Base-by-base conservation (phyloP, 2,888 invertebrate species). In the Eristalinus sepulchralis region DNA sequence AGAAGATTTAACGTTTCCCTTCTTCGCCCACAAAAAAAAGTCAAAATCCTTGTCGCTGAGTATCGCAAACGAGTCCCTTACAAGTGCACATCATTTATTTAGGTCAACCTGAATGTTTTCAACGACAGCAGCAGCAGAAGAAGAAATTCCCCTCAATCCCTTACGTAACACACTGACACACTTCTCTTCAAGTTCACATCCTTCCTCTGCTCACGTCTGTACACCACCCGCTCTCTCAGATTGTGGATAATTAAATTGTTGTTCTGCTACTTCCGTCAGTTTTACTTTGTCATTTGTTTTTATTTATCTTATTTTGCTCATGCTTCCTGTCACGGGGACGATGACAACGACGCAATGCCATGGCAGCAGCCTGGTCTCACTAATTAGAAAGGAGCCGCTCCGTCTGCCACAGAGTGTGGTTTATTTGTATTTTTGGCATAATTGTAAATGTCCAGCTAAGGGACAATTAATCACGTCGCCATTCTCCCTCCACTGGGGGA, bases 371-470 rank as follows among this genome's bases (percentile, higher is more conserved):
- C 76, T 71, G 71, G 67, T 33, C 71, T 68, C 67, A 22, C 75
- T 80, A 84, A 84, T 85, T 85, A 82, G 60, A 63, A 47, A 47
- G 47, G 47, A 47, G 47, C 17, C 47, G 47, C 17, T 47, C 17
- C 47, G 47, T 47, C 47, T 47, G 47, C 47, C 47, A 47, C 47
- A 47, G 47, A 47, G 47, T 47, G 47, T 17, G 47, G 47, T 47
- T 47, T 55, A 11, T 64, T 79, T 79, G 60, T 66, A 57, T 66
- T 59, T 79, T 76, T 81, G 77, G 77, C 72, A 77, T 70, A 85
- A 85, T 85, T 82, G 82, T 82, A 73, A 77, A 73, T 73, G 85
- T 78, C 82, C 68, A 85, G 77, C 72, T 77, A 57, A 62, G 57
- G 67, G 72, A 70, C 77, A 72, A 85, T 85, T 85, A 78, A 73